Evolutionary conservation across 2,797 vertebrate genomes (phyloP), one percentile per base, ranked within the genome.

Genomic region (Mycteria americana): DNA sequence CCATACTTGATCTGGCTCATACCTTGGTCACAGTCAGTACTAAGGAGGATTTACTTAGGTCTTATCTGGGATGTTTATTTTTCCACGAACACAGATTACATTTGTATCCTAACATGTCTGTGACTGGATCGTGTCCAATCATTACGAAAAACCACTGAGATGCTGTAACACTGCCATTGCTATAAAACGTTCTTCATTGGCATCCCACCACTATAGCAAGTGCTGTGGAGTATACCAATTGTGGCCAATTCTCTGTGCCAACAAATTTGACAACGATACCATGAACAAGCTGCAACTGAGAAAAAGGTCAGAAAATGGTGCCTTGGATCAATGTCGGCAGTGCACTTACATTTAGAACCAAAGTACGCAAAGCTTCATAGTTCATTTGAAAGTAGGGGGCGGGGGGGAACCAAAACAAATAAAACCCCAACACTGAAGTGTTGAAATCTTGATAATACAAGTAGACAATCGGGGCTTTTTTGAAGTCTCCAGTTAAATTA

Each of bases 291-390:
- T 74, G 60, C 63, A 54, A 2, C 11, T 9, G 69, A 92, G 53
- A 31, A 60, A 46, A 68, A 39, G 63, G 30, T 56, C 68, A 83
- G 68, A 56, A 68, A 67, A 75, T 3, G 33, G 50, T 14, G 39
- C 53, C 39, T 68, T 76, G 82, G 48, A 87, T 64, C 1, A 1
- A 37, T 39, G 10, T 70, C 54, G 95, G 75, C 59, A 80, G 51
- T 74, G 83, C 84, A 81, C 33, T 62, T 46, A 33, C 24, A 16
- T 56, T 85, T 46, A 87, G 72, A 89, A 95, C 82, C 72, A 81
- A 95, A 96, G 56, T 35, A 73, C 9, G 39, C 70, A 92, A 96
- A 94, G 86, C 46, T 87, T 89, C 77, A 76, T 65, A 65, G 78
- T 85, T 89, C 84, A 63, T 77, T 93, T 93, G 87, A 82, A 69